These are phyloP conservation scores for Hapalemur alaotrensis DNA, from an alignment of 2,797 vertebrate species.

Conservation along the genomic window DNA sequence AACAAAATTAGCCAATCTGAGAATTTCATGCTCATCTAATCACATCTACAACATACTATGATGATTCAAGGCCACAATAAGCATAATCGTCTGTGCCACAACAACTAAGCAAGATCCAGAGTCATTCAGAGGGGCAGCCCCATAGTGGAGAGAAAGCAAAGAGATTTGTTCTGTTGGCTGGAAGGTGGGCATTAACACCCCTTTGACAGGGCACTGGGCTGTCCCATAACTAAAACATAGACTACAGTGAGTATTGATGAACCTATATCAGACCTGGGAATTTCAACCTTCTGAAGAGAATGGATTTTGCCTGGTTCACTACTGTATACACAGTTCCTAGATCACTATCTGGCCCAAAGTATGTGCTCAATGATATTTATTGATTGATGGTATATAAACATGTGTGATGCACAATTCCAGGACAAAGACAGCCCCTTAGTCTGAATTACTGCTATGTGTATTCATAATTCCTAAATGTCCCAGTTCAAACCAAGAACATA, in stretches of 20 bases:
- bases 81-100: not conserved
- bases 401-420: not conserved
- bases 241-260: not conserved
- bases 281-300: not conserved
- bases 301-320: not conserved
- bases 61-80: not conserved
- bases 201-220: not conserved
- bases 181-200: not conserved
- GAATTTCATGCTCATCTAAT: not conserved
- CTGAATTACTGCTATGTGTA: not conserved
- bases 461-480: not conserved
- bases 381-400: not conserved
- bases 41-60: not conserved
- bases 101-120: not conserved
- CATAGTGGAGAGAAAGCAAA: not conserved
- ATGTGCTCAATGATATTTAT: not conserved
- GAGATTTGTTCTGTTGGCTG: not conserved
- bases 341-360: not conserved
- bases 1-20: not conserved
- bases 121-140: not conserved
- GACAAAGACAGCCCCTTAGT: not conserved
- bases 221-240: not conserved
- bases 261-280: not conserved
- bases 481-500: not conserved
- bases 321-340: not conserved